Percentiles rank a stretch among this genome's conserved stretches.
Conservation (phyloP, 2,888 invertebrate genomes). For the Bombyx huttoni region DNA sequence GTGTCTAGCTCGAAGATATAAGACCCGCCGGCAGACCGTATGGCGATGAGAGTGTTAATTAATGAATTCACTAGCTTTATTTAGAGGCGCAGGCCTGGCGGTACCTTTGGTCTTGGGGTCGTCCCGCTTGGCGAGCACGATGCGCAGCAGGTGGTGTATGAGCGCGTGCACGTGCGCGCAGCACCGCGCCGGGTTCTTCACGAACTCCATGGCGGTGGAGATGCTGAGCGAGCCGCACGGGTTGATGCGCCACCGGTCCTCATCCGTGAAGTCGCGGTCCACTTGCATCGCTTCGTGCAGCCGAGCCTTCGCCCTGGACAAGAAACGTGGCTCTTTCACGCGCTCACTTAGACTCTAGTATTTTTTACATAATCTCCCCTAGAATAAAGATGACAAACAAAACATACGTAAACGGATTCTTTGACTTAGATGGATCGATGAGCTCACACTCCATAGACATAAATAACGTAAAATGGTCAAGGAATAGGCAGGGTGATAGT, state of each 20-base stretch:
- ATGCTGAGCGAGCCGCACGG: conserved; percentile 95
- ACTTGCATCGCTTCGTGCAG: conserved; percentile 94
- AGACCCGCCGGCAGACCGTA: no score
- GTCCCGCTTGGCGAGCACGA: conserved; percentile 88
- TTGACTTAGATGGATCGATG: no score
- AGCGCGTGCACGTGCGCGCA: conserved; percentile 92
- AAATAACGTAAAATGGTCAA: no score
- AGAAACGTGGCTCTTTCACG: neutral
- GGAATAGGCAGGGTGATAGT: no score
- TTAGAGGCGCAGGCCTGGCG: no score
- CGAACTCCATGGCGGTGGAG: conserved; percentile 91
- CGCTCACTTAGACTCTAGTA: no score
- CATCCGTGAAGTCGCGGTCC: conserved; percentile 87
- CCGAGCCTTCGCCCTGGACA: conserved; percentile 90
- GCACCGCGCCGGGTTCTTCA: conserved; percentile 95
- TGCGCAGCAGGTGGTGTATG: conserved; percentile 87
- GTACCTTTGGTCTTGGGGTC: conserved; percentile 87
- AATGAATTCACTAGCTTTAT: no score
- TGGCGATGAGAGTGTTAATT: no score
- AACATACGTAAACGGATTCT: no score
- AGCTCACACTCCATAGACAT: no score
- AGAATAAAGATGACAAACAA: neutral
- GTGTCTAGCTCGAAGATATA: no score
- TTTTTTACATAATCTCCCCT: neutral
- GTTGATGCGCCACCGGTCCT: conserved; percentile 90